A percentile compares a stretch with the other conserved stretches of the same genome.
These are phyloP conservation scores for Pelecanoides urinatrix DNA, from an alignment of 2,113 vertebrate species.

Conservation along the genomic window DNA sequence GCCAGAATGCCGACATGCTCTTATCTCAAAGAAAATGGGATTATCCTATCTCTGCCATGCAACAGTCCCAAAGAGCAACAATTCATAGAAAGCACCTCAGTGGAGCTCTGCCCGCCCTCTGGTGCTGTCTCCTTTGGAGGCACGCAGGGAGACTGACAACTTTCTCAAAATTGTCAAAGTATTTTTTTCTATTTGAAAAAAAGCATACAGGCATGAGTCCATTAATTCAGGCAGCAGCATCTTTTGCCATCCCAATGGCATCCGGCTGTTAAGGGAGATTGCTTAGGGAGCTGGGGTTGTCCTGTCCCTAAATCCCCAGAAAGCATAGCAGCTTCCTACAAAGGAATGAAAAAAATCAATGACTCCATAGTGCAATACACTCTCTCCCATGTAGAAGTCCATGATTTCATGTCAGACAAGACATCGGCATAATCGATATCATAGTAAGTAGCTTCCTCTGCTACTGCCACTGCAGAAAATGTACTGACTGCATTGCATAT, in stretches of 20 bases:
- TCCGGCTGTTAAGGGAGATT: neutral
- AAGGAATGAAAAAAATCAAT: neutral
- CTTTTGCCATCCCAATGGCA: neutral
- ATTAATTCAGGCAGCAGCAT: neutral
- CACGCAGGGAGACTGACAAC: fast-evolving
- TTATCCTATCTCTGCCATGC: neutral
- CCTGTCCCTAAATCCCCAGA: neutral
- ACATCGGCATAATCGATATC: neutral
- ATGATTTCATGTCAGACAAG: neutral
- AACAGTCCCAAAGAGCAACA: neutral
- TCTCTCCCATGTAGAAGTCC: neutral
- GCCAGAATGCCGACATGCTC: neutral
- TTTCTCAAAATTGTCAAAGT: neutral
- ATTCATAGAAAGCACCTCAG: neutral
- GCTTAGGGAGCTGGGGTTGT: neutral
- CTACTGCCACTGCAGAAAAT: neutral
- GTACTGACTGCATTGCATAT: neutral
- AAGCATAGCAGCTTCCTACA: neutral
- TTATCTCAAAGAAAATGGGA: neutral
- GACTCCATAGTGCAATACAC: neutral
- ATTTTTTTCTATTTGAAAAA: neutral
- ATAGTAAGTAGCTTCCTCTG: neutral
- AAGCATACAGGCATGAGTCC: neutral
- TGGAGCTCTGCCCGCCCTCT: neutral
- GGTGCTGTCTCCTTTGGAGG: neutral